Evolutionary conservation across 2,113 vertebrate species (phyloP).

Genomic region (Microtus richardsoni): DNA sequence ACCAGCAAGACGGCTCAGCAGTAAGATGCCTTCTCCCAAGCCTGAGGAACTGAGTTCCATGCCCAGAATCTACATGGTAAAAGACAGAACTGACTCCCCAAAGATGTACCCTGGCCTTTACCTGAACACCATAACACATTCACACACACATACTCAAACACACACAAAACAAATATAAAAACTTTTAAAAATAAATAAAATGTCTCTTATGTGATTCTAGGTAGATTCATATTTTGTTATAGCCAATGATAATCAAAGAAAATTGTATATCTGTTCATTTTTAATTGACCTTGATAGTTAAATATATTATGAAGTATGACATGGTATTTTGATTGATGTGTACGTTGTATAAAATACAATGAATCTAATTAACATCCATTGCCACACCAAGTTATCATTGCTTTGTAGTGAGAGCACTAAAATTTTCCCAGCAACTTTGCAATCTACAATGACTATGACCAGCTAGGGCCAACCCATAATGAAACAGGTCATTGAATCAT

Average conservation of each 20-base stretch:
- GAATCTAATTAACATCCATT: background rate
- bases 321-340: background rate
- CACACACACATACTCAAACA: no score
- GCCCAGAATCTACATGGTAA: background rate
- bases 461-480: background rate
- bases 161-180: no score
- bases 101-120: background rate
- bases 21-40: background rate
- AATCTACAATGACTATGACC: background rate
- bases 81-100: background rate
- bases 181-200: background rate
- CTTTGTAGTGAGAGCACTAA: background rate
- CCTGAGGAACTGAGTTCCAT: background rate
- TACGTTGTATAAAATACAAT: background rate
- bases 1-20: background rate
- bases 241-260: background rate
- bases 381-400: background rate
- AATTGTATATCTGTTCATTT: background rate
- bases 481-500: background rate
- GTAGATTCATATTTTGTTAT: slow-evolving; percentile 10
- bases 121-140: background rate
- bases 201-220: background rate
- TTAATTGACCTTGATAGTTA: background rate
- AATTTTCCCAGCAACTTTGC: background rate
- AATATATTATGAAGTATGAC: background rate